phyloP scores from a whole-genome alignment of 1,140 invertebrate genomes.

The Cydia amplana region DNA sequence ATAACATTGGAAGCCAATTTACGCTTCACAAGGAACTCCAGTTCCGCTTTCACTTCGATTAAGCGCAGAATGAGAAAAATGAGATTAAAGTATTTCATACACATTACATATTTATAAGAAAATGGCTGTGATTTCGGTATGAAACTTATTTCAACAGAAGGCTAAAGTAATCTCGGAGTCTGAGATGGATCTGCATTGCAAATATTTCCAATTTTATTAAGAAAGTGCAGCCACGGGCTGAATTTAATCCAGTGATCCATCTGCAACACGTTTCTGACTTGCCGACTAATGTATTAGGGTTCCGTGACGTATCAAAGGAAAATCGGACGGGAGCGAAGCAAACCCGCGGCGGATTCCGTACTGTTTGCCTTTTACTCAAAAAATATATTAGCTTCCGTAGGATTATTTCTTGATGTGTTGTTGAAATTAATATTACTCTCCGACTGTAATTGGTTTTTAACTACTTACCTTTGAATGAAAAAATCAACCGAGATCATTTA shows the following conservation, averaged over 20 bases:
- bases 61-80: constrained; percentile 23
- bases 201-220: constrained; percentile 64
- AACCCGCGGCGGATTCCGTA: too few relatives aligned
- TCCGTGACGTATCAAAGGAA: background rate
- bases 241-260: constrained; percentile 47
- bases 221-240: constrained; percentile 49
- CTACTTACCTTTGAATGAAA: too few relatives aligned
- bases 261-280: background rate
- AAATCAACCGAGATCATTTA: too few relatives aligned
- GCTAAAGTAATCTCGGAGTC: constrained; percentile 52
- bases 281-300: constrained; percentile 9
- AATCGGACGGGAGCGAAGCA: background rate
- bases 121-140: constrained; percentile 26
- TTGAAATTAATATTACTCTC: too few relatives aligned
- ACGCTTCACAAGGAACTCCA: background rate
- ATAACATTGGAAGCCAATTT: background rate
- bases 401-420: too few relatives aligned
- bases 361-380: too few relatives aligned
- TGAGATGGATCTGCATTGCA: constrained; percentile 58
- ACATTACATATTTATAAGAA: constrained; percentile 32
- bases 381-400: too few relatives aligned
- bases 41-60: constrained; percentile 24
- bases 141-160: constrained; percentile 40
- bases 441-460: too few relatives aligned
- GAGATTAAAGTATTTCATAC: constrained; percentile 4